Base-by-base conservation (phyloP, 2,888 invertebrate species). In the Emesis furor region DNA sequence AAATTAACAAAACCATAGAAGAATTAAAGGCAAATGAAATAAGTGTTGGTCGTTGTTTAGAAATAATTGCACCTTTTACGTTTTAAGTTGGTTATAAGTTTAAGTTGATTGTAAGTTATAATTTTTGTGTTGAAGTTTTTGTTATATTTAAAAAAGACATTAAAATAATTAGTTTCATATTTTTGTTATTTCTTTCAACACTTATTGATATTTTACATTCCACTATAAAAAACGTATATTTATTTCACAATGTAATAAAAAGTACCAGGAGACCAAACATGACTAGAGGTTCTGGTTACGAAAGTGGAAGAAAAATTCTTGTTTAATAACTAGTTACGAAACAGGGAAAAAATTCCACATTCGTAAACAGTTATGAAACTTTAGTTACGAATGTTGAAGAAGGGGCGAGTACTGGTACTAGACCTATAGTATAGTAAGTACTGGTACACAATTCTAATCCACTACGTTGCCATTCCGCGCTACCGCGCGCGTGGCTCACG, bases 271-370 rank as follows among this genome's bases (percentile, higher is more conserved):
- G 24, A 24, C 24, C 1, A 24, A 24, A 24, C 24, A 24, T 24
- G 24, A 24, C 24, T 46, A 24, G 62, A 62, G 10, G 30, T 62
- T 62, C 62, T 62, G 62, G 62, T 62, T 62, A 62, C 24, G 62
- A 62, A 62, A 62, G 24, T 24, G 62, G 30, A 62, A 62, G 24
- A 62, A 62, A 62, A 62, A 62, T 62, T 62, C 24, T 62, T 62
- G 17, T 30, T 62, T 62, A 24, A 24, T 62, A 62, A 62, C 62
- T 62, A 24, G 62, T 62, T 62, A 62, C 62, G 24, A 62, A 62
- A 62, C 10, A 62, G 62, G 0, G 17, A 62, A 62, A 62, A 62
- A 30, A 62, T 46, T 62, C 59, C 17, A 17, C 17, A 59, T 59
- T 59, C 24, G 17, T 59, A 59, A n/a, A n/a, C n/a, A n/a, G n/a